Conservation (phyloP, 2,888 invertebrate species). For the Meta bourneti region DNA sequence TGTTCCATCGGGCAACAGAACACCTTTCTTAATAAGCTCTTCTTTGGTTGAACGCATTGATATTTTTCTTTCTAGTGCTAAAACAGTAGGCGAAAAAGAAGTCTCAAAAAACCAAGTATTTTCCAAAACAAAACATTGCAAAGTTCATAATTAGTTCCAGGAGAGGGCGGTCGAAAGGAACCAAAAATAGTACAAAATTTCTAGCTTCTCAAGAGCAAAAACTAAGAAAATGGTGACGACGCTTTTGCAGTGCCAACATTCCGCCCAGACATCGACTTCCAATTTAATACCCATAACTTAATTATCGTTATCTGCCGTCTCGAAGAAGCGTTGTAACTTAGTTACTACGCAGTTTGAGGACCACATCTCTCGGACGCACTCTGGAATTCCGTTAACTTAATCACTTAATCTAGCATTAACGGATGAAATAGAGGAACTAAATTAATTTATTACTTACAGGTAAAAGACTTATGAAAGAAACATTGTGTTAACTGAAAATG, state of each 20-base stretch:
- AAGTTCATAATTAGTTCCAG: not conserved
- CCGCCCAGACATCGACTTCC: not conserved
- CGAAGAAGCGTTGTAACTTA: not conserved
- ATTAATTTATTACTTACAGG: too few relatives aligned
- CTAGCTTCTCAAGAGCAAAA: not conserved
- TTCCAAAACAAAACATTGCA: not conserved
- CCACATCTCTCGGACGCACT: not conserved
- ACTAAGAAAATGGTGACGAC: not conserved
- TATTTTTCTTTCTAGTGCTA: conserved; percentile 98
- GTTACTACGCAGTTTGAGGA: conserved; percentile 7
- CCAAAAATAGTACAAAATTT: not conserved
- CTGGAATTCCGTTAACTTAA: not conserved
- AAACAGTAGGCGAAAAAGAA: conserved; percentile 79
- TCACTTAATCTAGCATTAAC: too few relatives aligned
- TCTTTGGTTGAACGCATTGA: conserved; percentile 97
- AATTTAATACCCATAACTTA: conserved; percentile 28
- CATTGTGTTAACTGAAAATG: too few relatives aligned
- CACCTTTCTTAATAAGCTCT: conserved; percentile 97
- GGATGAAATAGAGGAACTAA: too few relatives aligned
- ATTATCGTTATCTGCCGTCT: conserved; percentile 21
- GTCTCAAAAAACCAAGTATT: not conserved
- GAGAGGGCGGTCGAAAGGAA: not conserved
- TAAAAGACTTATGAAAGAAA: too few relatives aligned
- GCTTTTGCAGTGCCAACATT: not conserved
- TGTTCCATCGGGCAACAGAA: conserved; percentile 88